Evolutionary conservation across 2,888 invertebrate genomes (phyloP).

Genomic region (Tricholauxania praeusta): DNA sequence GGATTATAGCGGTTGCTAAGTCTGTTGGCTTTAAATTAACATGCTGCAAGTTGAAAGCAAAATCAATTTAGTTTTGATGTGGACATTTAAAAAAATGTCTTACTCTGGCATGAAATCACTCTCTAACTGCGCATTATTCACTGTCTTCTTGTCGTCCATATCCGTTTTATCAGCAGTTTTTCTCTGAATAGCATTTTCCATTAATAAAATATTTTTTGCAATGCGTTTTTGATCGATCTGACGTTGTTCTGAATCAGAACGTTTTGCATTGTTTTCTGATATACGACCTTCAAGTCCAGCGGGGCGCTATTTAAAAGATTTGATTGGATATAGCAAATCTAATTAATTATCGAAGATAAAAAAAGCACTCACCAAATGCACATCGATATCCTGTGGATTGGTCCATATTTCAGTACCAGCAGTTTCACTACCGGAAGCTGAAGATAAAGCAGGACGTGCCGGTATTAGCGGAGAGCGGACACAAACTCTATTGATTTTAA

Average conservation of each 20-base stretch:
- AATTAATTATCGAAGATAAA: background rate
- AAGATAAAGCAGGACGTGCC: slow-evolving; percentile 80
- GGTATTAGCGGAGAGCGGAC: slow-evolving; percentile 86
- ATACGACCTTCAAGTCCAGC: slow-evolving; percentile 58
- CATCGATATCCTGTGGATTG: slow-evolving; percentile 71
- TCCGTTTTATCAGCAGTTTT: slow-evolving; percentile 34
- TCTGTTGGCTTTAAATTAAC: slow-evolving; percentile 48
- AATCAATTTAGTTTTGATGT: background rate
- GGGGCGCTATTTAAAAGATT: slow-evolving; percentile 22
- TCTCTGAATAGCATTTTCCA: slow-evolving; percentile 61
- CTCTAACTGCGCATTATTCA: slow-evolving; percentile 41
- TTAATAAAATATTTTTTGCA: slow-evolving; percentile 69
- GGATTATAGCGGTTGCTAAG: too few species aligned
- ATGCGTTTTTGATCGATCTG: slow-evolving; percentile 76
- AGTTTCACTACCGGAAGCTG: slow-evolving; percentile 67
- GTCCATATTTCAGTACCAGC: slow-evolving; percentile 77
- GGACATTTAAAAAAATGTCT: slow-evolving; percentile 37
- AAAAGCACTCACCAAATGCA: slow-evolving; percentile 59
- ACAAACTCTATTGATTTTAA: slow-evolving; percentile 74
- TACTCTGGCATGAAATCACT: slow-evolving; percentile 57
- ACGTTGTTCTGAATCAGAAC: slow-evolving; percentile 76
- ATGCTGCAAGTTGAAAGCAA: slow-evolving; percentile 48
- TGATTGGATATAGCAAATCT: too few species aligned
- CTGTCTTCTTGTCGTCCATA: slow-evolving; percentile 13
- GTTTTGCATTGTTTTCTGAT: slow-evolving; percentile 63